These are phyloP conservation scores for Graptemys geographica DNA, from an alignment of 2,797 vertebrate species.

Conservation along the genomic window DNA sequence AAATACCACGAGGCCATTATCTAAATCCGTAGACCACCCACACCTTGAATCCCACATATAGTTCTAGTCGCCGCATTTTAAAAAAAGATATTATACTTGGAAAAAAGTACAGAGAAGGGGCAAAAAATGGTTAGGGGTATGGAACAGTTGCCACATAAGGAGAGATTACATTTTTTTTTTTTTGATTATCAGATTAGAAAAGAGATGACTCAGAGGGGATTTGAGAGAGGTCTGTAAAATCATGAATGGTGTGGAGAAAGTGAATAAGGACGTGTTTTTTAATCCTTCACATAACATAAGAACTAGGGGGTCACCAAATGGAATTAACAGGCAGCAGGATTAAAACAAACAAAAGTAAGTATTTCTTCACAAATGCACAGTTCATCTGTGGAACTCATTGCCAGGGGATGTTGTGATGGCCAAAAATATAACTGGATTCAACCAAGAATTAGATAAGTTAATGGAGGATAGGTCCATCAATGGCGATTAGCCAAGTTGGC, in stretches of 20 bases:
- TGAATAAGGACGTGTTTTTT: too few species aligned
- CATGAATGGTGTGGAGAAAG: neutral
- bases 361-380: too few species aligned
- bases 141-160: neutral
- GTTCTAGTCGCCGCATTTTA: neutral
- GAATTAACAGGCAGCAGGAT: too few species aligned
- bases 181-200: too few species aligned
- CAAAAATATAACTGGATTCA: too few species aligned
- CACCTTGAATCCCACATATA: neutral
- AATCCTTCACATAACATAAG: too few species aligned
- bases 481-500: too few species aligned
- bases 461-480: neutral
- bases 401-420: too few species aligned
- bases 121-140: neutral
- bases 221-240: neutral
- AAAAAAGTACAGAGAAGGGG: neutral
- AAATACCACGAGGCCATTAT: neutral
- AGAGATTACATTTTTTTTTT: neutral
- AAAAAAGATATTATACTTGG: neutral
- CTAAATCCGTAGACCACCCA: neutral
- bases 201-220: neutral
- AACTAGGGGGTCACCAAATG: too few species aligned
- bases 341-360: too few species aligned
- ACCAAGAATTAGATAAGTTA: rapidly evolving
- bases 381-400: too few species aligned